Evolutionary conservation across 92 coral and sea anemone genomes (phyloP), one percentile per base, ranked within the genome.

Genomic region (Porites rus): DNA sequence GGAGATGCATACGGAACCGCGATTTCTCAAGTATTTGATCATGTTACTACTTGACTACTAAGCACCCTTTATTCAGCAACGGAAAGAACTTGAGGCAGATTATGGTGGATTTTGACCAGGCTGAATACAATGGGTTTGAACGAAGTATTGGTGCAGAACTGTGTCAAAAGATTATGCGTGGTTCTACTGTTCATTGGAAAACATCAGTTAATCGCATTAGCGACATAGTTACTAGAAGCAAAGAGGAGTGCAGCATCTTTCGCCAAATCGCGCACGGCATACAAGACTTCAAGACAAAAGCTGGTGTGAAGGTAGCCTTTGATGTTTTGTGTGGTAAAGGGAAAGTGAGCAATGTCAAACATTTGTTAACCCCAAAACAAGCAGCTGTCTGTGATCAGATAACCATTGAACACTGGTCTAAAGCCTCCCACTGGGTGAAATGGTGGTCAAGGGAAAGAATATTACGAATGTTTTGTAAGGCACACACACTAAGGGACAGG

Each of bases 31-130:
- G 78, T 92, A 13, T 92, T 92, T 71, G 25, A 62, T 51, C 74
- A 85, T 38, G 91, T n/a, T n/a, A n/a, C n/a, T n/a, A n/a, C n/a
- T n/a, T 92, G 10, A 81, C 88, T 11, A 80, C 77, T 24, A 59
- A 52, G 13, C 5, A 81, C 77, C 90, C 88, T 56, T 46, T 5
- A 10, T 90, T 86, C 51, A 68, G 51, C 60, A 79, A 86, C 51
- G 93, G 93, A 2, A 43, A 80, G 8, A 78, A 72, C 22, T 83
- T 89, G 3, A 31, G 90, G 19, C 93, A 89, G 64, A 85, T 92
- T 20, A 78, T 92, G 90, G 93, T 85, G 43, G 92, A 88, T 72
- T 86, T 86, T 61, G 93, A 90, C 63, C 84, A 90, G 9, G 93
- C 93, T 5, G 87, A 85, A 60, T 89, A 84, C 85, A 89, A 89